These are phyloP conservation scores for Poecilus cupreus DNA, from an alignment of 2,888 invertebrate species.

Conservation along the genomic window DNA sequence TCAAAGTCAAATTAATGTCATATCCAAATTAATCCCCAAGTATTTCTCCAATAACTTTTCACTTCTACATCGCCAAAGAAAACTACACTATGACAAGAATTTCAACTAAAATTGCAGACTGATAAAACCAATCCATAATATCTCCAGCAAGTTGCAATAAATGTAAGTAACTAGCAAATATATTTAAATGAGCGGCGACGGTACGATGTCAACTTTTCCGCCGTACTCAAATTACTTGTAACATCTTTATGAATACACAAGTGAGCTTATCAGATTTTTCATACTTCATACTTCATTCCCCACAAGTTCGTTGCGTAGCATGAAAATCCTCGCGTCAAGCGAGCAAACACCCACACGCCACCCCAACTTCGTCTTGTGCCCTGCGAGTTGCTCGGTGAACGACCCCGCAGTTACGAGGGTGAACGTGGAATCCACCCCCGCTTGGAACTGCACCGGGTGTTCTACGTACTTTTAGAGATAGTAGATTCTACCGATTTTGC, in stretches of 20 bases:
- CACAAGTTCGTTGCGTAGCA: neutral
- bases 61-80: neutral
- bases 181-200: neutral
- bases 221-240: neutral
- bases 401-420: neutral
- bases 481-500: no score
- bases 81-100: neutral
- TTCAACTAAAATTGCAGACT: neutral
- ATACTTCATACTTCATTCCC: conserved; percentile 3
- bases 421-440: neutral
- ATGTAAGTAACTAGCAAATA: neutral
- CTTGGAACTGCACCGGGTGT: no score
- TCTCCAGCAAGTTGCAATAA: no score
- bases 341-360: neutral
- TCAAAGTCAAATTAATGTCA: conserved; percentile 29
- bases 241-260: conserved; percentile 27
- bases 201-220: neutral
- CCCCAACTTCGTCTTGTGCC: neutral
- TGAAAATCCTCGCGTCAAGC: neutral
- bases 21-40: conserved; percentile 23
- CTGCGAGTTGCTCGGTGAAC: neutral
- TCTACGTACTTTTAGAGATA: no score
- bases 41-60: conserved; percentile 25
- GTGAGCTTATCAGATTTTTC: conserved; percentile 22
- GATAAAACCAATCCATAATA: no score